Percentiles rank a stretch among this genome's conserved stretches.
phyloP scores from a whole-genome alignment of 2,888 invertebrate species.

The Ophion costatus region DNA sequence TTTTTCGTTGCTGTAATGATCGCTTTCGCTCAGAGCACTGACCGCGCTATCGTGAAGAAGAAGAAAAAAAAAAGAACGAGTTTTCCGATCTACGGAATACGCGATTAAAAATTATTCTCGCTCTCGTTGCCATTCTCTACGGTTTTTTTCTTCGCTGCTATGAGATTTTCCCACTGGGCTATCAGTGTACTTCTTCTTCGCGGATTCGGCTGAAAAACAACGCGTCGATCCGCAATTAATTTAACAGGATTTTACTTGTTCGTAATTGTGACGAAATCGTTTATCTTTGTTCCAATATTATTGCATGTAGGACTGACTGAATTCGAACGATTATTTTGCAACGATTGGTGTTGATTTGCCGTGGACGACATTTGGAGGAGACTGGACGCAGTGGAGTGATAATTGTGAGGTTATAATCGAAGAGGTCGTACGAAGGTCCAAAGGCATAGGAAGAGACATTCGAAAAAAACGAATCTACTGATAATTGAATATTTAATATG shows the following conservation, averaged over 20 bases:
- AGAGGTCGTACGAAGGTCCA: too few species aligned
- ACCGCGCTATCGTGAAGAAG: slow-evolving; percentile 34
- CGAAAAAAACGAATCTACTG: too few species aligned
- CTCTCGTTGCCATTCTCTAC: slow-evolving; percentile 76
- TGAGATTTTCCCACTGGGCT: slow-evolving; percentile 92
- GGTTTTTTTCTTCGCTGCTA: slow-evolving; percentile 81
- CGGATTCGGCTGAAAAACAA: slow-evolving; percentile 74
- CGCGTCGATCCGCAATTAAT: background rate
- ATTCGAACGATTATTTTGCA: too few species aligned
- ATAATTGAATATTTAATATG: too few species aligned
- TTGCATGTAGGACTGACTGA: too few species aligned
- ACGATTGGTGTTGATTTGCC: too few species aligned
- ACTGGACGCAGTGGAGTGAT: too few species aligned
- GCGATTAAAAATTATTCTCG: slow-evolving; percentile 72
- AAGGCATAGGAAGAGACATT: too few species aligned
- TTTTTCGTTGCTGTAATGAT: slow-evolving; percentile 40
- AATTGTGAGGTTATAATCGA: too few species aligned
- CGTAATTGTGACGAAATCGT: too few species aligned
- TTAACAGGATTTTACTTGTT: background rate
- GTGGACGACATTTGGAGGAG: too few species aligned
- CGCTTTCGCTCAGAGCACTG: slow-evolving; percentile 37
- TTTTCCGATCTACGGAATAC: slow-evolving; percentile 27
- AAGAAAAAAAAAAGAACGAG: slow-evolving; percentile 8
- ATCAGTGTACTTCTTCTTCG: slow-evolving; percentile 89
- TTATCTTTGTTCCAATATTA: too few species aligned